Base-by-base conservation (phyloP, 2,888 invertebrate species). In the Lasioglossum lativentre region DNA sequence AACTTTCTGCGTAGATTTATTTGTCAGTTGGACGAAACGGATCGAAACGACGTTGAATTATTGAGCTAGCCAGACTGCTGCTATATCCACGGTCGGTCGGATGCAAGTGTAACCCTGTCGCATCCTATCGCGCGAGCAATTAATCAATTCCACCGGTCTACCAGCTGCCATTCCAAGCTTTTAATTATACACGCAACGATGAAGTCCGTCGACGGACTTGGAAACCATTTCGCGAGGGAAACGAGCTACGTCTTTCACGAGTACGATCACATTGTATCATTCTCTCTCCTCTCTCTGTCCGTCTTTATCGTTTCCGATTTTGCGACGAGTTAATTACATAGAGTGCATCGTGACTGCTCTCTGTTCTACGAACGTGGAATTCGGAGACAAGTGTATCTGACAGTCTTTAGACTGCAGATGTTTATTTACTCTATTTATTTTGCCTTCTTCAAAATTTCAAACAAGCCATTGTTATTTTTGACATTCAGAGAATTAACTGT, bases 31-130 rank as follows among this genome's bases (percentile, higher is more conserved):
- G 23, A 34, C 42, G 77, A 77, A 80, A 80, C 74, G 38, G 77
- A 86, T 86, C 84, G 80, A 78, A 80, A 78, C 63, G 19, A 23
- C 30, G 56, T 16, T 84, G 84, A 84, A 86, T 86, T 86, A 84
- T 84, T 78, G 80, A 86, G 16, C 75, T 42, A 73, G 74, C 70
- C 76, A 76, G 59, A 76, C 76, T 68, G n/a, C 74, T 45, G 52
- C 23, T 84, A 77, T 80, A 84, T 74, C 42, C 71, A 47, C 3
- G 45, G 47, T 63, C 34, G 79, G 59, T 63, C 42, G 23, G 68
- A 47, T 75, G 63, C 77, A 80, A 76, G 77, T 59, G 85, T 77
- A 84, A 75, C 75, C 42, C 42, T 56, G 80, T 84, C 80, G 45
- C 66, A 66, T 75, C 56, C 75, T 74, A 45, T 78, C 63, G 59